A percentile compares a stretch with the other conserved stretches of the same genome.
phyloP scores from a whole-genome alignment of 1,140 invertebrate genomes.

The Procambarus virginalis region DNA sequence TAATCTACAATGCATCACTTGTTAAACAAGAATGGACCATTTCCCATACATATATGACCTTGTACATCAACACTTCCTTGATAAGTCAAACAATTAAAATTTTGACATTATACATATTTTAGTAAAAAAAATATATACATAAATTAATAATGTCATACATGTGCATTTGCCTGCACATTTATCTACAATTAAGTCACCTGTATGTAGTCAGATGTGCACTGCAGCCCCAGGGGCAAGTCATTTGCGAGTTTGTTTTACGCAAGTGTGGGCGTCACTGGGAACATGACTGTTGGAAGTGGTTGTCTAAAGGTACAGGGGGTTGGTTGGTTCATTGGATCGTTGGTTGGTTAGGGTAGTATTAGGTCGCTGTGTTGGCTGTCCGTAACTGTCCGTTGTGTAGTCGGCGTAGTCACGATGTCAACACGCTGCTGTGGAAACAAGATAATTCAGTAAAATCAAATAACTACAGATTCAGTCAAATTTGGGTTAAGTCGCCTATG shows the following conservation, averaged over 20 bases:
- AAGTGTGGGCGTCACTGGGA: slow-evolving; percentile 53
- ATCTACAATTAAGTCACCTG: slow-evolving; percentile 29
- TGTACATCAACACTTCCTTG: not conserved
- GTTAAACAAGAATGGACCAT: not conserved
- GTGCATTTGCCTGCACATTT: slow-evolving; percentile 20
- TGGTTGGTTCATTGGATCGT: slow-evolving; percentile 50
- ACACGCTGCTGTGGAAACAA: slow-evolving; percentile 65
- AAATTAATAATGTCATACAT: slow-evolving; percentile 18
- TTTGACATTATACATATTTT: not conserved
- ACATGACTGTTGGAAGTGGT: slow-evolving; percentile 54
- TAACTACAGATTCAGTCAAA: slow-evolving; percentile 6
- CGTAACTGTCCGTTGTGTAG: slow-evolving; percentile 66
- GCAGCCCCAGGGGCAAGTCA: slow-evolving; percentile 22
- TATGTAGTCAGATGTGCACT: slow-evolving; percentile 46
- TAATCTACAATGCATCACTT: not conserved
- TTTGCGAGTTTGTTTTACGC: slow-evolving; percentile 23
- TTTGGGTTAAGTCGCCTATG: slow-evolving; percentile 10
- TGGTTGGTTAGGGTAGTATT: slow-evolving; percentile 63
- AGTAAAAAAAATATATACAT: not conserved
- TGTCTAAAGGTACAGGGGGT: slow-evolving; percentile 54
- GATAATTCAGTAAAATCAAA: slow-evolving; percentile 49
- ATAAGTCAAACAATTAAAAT: not conserved
- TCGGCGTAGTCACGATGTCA: slow-evolving; percentile 62
- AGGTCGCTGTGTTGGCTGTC: slow-evolving; percentile 65
- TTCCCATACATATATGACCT: not conserved